Conservation (phyloP, 2,113 vertebrate species). For the Corapipo altera region DNA sequence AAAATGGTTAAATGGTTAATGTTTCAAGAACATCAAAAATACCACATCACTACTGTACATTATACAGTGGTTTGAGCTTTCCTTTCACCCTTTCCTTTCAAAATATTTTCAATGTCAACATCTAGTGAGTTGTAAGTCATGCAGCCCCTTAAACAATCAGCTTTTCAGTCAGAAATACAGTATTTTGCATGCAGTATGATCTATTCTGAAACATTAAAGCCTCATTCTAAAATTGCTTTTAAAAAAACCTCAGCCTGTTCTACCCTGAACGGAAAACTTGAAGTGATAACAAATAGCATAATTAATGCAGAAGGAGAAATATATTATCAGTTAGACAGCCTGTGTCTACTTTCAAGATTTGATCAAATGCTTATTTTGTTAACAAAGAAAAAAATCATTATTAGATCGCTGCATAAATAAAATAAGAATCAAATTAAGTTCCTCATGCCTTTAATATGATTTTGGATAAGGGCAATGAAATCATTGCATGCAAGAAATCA, state of each 20-base stretch:
- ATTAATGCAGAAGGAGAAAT: background rate
- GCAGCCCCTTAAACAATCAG: background rate
- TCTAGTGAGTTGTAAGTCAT: accelerated
- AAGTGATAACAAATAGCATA: background rate
- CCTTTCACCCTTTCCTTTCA: background rate
- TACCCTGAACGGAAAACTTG: background rate
- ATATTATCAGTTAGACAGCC: background rate
- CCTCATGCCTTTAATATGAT: background rate
- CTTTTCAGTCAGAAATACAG: background rate
- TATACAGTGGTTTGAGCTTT: background rate
- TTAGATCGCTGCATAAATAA: background rate
- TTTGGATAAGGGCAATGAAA: background rate
- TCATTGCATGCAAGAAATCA: background rate
- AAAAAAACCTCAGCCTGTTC: background rate
- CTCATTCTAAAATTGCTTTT: background rate
- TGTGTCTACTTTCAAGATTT: background rate
- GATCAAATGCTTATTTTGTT: background rate
- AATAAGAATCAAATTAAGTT: background rate
- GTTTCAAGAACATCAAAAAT: background rate
- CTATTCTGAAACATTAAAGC: background rate
- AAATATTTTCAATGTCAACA: background rate
- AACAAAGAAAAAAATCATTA: background rate
- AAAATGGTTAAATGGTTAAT: background rate
- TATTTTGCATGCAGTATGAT: background rate
- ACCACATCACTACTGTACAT: background rate